Conservation (phyloP, 2,888 invertebrate genomes). For the Bursaphelenchus okinawaensis region DNA sequence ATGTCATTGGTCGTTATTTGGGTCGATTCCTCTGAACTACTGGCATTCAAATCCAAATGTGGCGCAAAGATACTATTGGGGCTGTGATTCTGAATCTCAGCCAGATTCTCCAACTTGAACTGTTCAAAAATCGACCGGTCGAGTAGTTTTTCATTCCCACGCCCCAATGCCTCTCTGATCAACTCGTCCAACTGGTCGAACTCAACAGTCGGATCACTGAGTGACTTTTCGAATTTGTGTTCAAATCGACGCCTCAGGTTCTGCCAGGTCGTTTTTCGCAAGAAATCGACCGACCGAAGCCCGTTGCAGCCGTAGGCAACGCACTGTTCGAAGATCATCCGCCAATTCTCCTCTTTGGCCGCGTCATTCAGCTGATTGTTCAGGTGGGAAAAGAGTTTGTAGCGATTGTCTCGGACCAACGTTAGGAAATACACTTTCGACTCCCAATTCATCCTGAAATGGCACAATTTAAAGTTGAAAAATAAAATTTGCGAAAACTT, state of each 20-base stretch:
- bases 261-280: slow-evolving; percentile 10
- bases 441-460: neutral
- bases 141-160: neutral
- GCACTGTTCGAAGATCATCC: neutral
- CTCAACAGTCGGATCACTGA: neutral
- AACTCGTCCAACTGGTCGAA: neutral
- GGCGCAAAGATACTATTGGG: neutral
- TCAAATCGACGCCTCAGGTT: slow-evolving; percentile 4
- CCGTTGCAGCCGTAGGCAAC: slow-evolving; percentile 8
- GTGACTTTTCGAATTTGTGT: slow-evolving; percentile 5
- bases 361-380: neutral
- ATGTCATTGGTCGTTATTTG: neutral
- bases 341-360: neutral
- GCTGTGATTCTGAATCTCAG: neutral
- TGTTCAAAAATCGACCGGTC: neutral
- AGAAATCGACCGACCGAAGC: neutral
- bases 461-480: neutral
- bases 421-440: neutral
- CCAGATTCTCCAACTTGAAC: neutral
- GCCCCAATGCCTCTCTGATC: neutral
- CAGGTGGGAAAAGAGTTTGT: neutral
- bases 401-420: neutral
- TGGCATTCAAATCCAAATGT: neutral
- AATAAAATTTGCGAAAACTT: neutral
- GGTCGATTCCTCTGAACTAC: neutral